A percentile compares a stretch with the other conserved stretches of the same genome.
Evolutionary conservation across 2,888 invertebrate species (phyloP).

Genomic region (Hymenopus coronatus): DNA sequence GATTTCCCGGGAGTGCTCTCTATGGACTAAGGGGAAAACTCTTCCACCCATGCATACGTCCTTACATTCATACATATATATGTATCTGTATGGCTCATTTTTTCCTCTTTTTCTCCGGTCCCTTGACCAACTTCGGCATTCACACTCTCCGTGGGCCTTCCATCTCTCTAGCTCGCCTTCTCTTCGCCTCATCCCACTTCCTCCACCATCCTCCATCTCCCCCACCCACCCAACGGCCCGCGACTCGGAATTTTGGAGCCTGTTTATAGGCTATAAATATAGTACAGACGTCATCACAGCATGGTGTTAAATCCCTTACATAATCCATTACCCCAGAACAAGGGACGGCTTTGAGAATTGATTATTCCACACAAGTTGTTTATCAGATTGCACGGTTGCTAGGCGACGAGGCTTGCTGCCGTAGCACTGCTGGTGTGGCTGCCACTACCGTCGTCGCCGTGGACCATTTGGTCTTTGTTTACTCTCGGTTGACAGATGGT

Average conservation of each 20-base stretch:
- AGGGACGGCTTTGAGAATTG: slow-evolving; percentile 37
- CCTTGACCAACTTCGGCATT: slow-evolving; percentile 26
- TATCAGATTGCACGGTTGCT: slow-evolving; percentile 39
- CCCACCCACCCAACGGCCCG: slow-evolving; percentile 18
- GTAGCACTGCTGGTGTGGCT: slow-evolving; percentile 4
- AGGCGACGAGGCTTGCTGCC: slow-evolving; percentile 30
- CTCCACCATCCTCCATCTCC: not conserved
- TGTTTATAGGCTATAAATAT: slow-evolving; percentile 36
- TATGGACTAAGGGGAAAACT: slow-evolving; percentile 22
- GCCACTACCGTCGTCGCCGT: slow-evolving; percentile 14
- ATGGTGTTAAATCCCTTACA: slow-evolving; percentile 36
- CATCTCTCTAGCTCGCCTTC: not conserved
- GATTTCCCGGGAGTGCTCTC: slow-evolving; percentile 31
- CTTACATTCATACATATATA: not conserved
- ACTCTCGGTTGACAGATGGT: slow-evolving; percentile 41
- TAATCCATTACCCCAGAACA: slow-evolving; percentile 36
- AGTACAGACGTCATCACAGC: slow-evolving; percentile 35
- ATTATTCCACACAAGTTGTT: slow-evolving; percentile 39
- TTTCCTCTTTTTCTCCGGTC: slow-evolving; percentile 17
- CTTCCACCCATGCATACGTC: not conserved
- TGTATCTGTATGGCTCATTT: not conserved
- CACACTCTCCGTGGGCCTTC: not conserved
- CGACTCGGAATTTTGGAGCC: slow-evolving; percentile 28
- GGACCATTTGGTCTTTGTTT: slow-evolving; percentile 42
- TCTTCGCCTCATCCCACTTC: slow-evolving; percentile 9